Evolutionary conservation across 2,888 invertebrate genomes (phyloP).

Genomic region (Ferrisia virgata): DNA sequence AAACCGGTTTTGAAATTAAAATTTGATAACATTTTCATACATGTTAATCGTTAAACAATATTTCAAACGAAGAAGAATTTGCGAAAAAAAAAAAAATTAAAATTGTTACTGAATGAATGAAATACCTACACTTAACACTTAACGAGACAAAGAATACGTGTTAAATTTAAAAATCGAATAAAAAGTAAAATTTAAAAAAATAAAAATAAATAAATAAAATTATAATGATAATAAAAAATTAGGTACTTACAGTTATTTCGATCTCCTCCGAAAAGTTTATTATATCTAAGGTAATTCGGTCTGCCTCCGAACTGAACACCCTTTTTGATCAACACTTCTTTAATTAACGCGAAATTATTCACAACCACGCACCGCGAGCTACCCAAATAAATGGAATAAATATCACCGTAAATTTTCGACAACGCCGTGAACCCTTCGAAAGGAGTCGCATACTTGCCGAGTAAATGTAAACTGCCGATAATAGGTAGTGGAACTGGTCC

Average conservation of each 20-base stretch:
- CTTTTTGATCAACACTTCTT: conserved; percentile 73
- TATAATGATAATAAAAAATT: conserved; percentile 47
- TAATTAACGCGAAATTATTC: conserved; percentile 68
- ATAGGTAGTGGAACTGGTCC: conserved; percentile 68
- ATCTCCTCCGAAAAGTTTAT: conserved; percentile 78
- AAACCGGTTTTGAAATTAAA: too few relatives aligned
- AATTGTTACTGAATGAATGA: too few relatives aligned
- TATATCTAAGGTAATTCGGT: conserved; percentile 76
- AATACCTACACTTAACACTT: too few relatives aligned
- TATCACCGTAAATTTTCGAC: conserved; percentile 67
- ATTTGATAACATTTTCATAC: too few relatives aligned
- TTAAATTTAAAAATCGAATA: background rate
- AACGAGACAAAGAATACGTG: too few relatives aligned
- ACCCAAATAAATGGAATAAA: conserved; percentile 68
- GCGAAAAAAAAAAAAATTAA: too few relatives aligned
- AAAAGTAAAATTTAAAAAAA: background rate
- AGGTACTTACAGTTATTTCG: conserved; percentile 86
- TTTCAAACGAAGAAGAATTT: too few relatives aligned
- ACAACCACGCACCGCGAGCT: conserved; percentile 69
- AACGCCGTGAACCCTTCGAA: conserved; percentile 71
- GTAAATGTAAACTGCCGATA: conserved; percentile 67
- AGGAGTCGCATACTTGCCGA: conserved; percentile 64
- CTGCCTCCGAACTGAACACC: conserved; percentile 79
- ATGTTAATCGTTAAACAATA: too few relatives aligned
- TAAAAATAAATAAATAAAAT: background rate